Evolutionary conservation across 2,113 vertebrate genomes (phyloP).

Genomic region (Merops nubicus): DNA sequence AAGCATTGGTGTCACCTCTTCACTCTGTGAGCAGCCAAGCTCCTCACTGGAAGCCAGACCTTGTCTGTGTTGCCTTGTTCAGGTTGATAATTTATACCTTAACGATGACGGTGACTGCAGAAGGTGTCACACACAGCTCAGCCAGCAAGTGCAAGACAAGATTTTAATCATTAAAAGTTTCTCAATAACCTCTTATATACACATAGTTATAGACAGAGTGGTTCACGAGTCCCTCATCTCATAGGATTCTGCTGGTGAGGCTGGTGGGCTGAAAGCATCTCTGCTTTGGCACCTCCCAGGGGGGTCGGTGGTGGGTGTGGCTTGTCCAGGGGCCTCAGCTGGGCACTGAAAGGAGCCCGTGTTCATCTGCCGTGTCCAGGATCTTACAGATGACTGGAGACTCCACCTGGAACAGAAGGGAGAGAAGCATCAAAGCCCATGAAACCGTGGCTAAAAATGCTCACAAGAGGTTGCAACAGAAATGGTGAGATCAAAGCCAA

Average conservation of each 20-base stretch:
- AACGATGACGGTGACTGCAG: rapidly evolving
- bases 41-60: not conserved
- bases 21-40: not conserved
- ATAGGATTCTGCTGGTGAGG: conserved; percentile 49
- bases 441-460: not conserved
- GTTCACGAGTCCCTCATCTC: conserved; percentile 53
- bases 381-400: conserved; percentile 98
- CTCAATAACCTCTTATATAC: conserved; percentile 81
- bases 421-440: not conserved
- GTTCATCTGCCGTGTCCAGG: conserved; percentile 94
- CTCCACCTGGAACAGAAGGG: conserved; percentile 83
- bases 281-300: too few relatives aligned
- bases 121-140: not conserved
- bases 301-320: not conserved
- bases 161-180: conserved; percentile 76
- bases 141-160: conserved; percentile 48
- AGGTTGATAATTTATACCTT: not conserved
- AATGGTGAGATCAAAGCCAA: not conserved
- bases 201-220: conserved; percentile 79
- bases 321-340: conserved; percentile 71
- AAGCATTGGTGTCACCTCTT: not conserved
- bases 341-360: conserved; percentile 92
- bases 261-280: too few relatives aligned
- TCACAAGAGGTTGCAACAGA: not conserved
- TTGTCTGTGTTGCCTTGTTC: not conserved